Evolutionary conservation across 2,113 vertebrate genomes (phyloP).

Genomic region (Boleophthalmus pectinirostris): DNA sequence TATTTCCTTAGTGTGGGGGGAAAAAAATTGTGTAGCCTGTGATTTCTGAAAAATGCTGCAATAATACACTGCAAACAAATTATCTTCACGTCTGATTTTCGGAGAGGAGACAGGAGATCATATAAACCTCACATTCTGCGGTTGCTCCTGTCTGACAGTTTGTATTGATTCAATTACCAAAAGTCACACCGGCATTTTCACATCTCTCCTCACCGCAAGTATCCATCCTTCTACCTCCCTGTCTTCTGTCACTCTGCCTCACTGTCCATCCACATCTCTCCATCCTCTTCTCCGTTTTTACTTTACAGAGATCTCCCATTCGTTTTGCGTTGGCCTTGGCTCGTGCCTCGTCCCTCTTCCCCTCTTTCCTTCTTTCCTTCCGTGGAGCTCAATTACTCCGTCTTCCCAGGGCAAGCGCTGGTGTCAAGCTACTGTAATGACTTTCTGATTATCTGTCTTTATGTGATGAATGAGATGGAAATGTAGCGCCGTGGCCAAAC

Average conservation of each 20-base stretch:
- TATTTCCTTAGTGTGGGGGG: no score
- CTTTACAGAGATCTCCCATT: constrained; percentile 72
- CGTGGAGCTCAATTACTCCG: constrained; percentile 88
- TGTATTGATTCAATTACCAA: constrained; percentile 58
- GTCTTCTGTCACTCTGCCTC: constrained; percentile 36
- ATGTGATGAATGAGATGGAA: constrained; percentile 87
- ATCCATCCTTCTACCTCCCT: constrained; percentile 19
- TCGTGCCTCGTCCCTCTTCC: constrained; percentile 71
- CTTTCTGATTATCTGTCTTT: constrained; percentile 88
- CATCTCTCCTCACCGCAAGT: constrained; percentile 21
- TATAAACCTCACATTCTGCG: constrained; percentile 7
- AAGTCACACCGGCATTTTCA: constrained; percentile 44
- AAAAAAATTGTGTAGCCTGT: no score
- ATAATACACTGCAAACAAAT: no score
- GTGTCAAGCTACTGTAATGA: constrained; percentile 83
- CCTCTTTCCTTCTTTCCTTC: constrained; percentile 68
- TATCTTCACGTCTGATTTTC: no score
- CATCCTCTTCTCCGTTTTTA: constrained; percentile 41
- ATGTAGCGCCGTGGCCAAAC: constrained; percentile 76
- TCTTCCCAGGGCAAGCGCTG: constrained; percentile 79
- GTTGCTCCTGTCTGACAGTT: constrained; percentile 37
- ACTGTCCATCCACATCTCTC: constrained; percentile 40
- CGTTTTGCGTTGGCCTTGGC: constrained; percentile 81
- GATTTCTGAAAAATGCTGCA: no score
- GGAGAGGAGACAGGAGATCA: not conserved